Evolutionary conservation across 2,888 invertebrate species (phyloP), one percentile per base, ranked within the genome.

Genomic region (Bombylius discolor): DNA sequence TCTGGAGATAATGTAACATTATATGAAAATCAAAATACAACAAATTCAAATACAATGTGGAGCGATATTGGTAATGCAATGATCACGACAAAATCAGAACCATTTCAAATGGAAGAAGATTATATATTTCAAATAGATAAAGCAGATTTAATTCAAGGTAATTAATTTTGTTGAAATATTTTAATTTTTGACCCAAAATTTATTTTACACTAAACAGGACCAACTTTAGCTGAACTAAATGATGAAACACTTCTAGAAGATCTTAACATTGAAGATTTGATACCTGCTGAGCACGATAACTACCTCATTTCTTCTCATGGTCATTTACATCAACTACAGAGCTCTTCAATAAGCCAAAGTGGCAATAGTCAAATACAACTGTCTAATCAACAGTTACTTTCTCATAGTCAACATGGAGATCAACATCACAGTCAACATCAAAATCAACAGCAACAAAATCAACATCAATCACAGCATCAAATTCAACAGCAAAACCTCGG

Each of bases 41-140:
- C 68, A 23, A 69, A 70, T 59, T 69, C 72, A 55, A 73, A 69
- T 61, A 66, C 72, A 54, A 73, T 74, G 72, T 74, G 74, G 74
- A 73, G 71, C 57, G 72, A 71, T 56, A 70, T 74, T 46, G 68
- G 69, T 60, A 70, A 67, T 62, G 70, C 72, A 60, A 71, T 76
- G 62, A 75, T 76, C 6, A 67, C 74, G 48, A 71, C 72, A 54
- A 74, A 74, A 65, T 63, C 70, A 52, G 85, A 85, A 64, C 77
- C 82, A 12, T 83, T 85, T 65, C 84, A 83, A 71, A 85, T 89
- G 82, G 90, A 91, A 66, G 90, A 91, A 66, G 91, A 91, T 68
- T 91, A 90, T 68, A 89, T 90, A 65, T 89, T 91, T 70, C 84
- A 89, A 78, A 88, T 90, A 55, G 91, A 92, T 71, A 89, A 90